Percentiles rank a stretch among this genome's conserved stretches.
Conservation (phyloP, 1,140 invertebrate species). For the Diorhabda sublineata region DNA sequence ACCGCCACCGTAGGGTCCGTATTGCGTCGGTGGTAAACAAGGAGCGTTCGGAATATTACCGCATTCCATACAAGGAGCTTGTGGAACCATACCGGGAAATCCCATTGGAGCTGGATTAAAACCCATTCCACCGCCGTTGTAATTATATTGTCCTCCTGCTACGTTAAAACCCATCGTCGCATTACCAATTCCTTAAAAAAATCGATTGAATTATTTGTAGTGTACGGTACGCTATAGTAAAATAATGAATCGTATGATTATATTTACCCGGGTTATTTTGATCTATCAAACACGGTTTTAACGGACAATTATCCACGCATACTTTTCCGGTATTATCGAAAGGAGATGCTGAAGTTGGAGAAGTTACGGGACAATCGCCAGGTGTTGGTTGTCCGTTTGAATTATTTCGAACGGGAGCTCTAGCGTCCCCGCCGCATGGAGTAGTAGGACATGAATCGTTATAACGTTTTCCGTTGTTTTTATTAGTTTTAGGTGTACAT, state of each 20-base stretch:
- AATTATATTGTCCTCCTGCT: no score
- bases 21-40: slow-evolving; percentile 7
- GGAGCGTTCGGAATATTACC: slow-evolving; percentile 23
- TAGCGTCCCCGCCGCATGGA: slow-evolving; percentile 15
- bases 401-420: not conserved
- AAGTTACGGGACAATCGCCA: slow-evolving; percentile 21
- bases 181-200: no score
- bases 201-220: no score
- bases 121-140: not conserved
- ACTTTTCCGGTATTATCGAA: not conserved
- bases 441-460: slow-evolving; percentile 21
- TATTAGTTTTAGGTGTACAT: slow-evolving; percentile 1
- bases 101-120: not conserved
- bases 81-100: not conserved
- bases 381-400: not conserved
- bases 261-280: not conserved
- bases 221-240: no score
- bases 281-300: slow-evolving; percentile 4
- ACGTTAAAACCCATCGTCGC: no score
- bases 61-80: slow-evolving; percentile 38
- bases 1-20: not conserved
- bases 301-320: not conserved
- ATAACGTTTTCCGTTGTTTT: slow-evolving; percentile 8
- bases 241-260: not conserved
- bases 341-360: slow-evolving; percentile 6